These are phyloP conservation scores for Nerophis lumbriciformis DNA, from an alignment of 2,113 vertebrate genomes.

Conservation along the genomic window DNA sequence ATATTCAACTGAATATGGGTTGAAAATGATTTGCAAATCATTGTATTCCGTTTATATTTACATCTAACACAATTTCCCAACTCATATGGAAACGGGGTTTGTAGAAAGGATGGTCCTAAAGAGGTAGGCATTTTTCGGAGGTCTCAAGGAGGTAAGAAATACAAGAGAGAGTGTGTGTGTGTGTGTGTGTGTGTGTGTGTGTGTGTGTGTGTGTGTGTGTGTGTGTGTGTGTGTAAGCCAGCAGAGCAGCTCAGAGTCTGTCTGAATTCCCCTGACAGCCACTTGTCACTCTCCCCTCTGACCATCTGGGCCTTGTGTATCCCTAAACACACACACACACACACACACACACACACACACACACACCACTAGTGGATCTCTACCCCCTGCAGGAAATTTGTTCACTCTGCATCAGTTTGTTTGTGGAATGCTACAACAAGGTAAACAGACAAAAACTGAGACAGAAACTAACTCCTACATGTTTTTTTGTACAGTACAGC, in stretches of 20 bases:
- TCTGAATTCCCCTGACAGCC: conserved; percentile 56
- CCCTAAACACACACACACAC: conserved; percentile 30
- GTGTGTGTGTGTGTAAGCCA: conserved; percentile 19
- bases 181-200: conserved; percentile 7
- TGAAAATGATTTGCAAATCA: no score
- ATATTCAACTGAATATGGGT: no score
- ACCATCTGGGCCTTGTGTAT: conserved; percentile 58
- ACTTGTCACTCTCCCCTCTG: conserved; percentile 65
- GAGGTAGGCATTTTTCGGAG: no score
- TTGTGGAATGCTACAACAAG: conserved; percentile 2
- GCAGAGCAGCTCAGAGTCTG: conserved; percentile 46
- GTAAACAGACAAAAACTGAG: neutral
- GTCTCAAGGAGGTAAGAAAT: no score
- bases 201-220: conserved; percentile 11
- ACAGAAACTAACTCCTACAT: no score
- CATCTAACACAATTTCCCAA: no score
- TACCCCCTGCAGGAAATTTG: conserved; percentile 36
- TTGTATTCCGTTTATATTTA: no score
- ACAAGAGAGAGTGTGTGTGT: no score
- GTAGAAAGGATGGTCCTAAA: no score
- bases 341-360: conserved; percentile 20
- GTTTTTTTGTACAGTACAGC: no score
- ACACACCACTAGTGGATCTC: conserved; percentile 36
- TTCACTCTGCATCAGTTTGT: conserved; percentile 49
- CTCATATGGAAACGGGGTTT: no score